Percentiles rank a stretch among this genome's conserved stretches.
Evolutionary conservation across 1,140 invertebrate species (phyloP).

Genomic region (Drosophila tani): DNA sequence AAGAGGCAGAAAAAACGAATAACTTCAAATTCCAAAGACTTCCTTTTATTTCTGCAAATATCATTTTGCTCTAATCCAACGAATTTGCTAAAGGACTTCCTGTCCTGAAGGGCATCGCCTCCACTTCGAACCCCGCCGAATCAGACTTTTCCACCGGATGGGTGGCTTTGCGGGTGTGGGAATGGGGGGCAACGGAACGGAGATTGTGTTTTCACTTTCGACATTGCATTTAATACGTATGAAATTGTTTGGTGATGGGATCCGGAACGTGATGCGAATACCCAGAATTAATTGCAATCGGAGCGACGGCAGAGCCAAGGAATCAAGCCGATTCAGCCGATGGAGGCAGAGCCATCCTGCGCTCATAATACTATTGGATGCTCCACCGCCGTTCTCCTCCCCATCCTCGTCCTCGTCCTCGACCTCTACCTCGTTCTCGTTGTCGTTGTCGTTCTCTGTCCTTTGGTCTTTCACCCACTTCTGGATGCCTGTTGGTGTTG

Average conservation of each 20-base stretch:
- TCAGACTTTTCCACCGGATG: not conserved
- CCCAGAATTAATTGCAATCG: slow-evolving; percentile 75
- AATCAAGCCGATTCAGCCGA: slow-evolving; percentile 30
- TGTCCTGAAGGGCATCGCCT: slow-evolving; percentile 7
- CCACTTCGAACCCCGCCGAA: slow-evolving; percentile 9
- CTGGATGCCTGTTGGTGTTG: no score
- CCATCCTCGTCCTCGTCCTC: not conserved
- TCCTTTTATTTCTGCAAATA: no score
- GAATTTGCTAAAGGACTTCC: not conserved
- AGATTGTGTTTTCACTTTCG: slow-evolving; percentile 72
- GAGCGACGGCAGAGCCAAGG: slow-evolving; percentile 29
- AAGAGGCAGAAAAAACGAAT: no score
- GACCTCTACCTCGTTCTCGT: no score
- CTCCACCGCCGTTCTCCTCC: not conserved
- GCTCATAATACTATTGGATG: slow-evolving; percentile 41
- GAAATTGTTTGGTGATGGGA: slow-evolving; percentile 82
- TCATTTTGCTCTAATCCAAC: not conserved
- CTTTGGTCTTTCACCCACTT: not conserved
- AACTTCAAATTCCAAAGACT: no score
- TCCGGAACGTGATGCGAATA: slow-evolving; percentile 78
- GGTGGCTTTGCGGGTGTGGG: not conserved
- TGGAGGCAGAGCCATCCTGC: not conserved
- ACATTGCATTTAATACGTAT: slow-evolving; percentile 81
- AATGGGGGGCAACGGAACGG: slow-evolving; percentile 10
- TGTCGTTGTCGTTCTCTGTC: not conserved